phyloP scores from a whole-genome alignment of 2,113 vertebrate genomes.

The Rhea americana region DNA sequence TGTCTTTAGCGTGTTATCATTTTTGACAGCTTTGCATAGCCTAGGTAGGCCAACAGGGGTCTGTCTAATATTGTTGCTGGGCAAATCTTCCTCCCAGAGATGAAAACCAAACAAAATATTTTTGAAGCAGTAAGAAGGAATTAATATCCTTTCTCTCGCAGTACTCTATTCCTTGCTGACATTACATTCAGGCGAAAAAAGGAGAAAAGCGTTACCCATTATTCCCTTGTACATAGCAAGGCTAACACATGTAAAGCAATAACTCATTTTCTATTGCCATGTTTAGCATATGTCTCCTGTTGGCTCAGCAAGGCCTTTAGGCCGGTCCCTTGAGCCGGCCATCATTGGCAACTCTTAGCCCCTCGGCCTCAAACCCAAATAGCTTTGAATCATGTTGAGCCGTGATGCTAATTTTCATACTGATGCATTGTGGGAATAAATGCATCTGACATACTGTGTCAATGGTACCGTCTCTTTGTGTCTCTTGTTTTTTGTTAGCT shows the following conservation, averaged over 20 bases:
- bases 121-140: slow-evolving; percentile 80
- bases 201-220: slow-evolving; percentile 75
- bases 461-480: slow-evolving; percentile 90
- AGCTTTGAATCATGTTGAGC: slow-evolving; percentile 92
- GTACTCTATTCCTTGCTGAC: slow-evolving; percentile 79
- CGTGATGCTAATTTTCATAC: slow-evolving; percentile 91
- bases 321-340: slow-evolving; percentile 86
- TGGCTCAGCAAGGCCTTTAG: slow-evolving; percentile 88
- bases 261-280: slow-evolving; percentile 87
- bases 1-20: slow-evolving; percentile 78
- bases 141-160: slow-evolving; percentile 77
- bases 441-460: slow-evolving; percentile 94
- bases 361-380: slow-evolving; percentile 88
- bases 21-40: slow-evolving; percentile 84
- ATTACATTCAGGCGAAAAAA: slow-evolving; percentile 74
- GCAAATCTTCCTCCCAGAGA: slow-evolving; percentile 78
- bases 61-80: slow-evolving; percentile 86
- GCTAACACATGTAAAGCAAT: slow-evolving; percentile 88
- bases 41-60: slow-evolving; percentile 84
- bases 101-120: slow-evolving; percentile 78
- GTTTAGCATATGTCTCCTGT: slow-evolving; percentile 88
- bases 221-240: slow-evolving; percentile 85
- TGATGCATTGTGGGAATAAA: slow-evolving; percentile 97
- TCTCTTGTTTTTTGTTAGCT: slow-evolving; percentile 86
- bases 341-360: slow-evolving; percentile 81